Percentiles rank a stretch among this genome's conserved stretches.
These are phyloP conservation scores for Aethes cnicana DNA, from an alignment of 2,888 invertebrate genomes.

Conservation along the genomic window DNA sequence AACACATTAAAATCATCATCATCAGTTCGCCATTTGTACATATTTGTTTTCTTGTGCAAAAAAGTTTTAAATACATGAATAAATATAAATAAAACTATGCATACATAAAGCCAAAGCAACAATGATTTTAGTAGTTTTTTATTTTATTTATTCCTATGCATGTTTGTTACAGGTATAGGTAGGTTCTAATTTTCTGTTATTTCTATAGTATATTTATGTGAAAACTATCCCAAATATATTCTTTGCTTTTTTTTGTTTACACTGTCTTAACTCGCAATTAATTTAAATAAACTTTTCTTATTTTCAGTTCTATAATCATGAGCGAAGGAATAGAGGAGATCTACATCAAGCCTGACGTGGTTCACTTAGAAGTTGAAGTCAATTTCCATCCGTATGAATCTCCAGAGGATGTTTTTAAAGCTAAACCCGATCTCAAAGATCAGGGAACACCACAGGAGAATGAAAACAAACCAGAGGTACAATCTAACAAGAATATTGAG, in stretches of 20 bases:
- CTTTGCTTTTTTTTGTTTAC: not conserved
- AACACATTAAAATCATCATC: too few species aligned
- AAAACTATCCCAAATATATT: too few species aligned
- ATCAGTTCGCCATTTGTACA: too few species aligned
- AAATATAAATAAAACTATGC: too few species aligned
- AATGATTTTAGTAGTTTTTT: too few species aligned
- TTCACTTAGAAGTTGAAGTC: slow-evolving; percentile 14
- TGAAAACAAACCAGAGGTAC: not conserved
- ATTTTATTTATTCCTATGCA: too few species aligned
- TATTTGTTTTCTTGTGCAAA: too few species aligned
- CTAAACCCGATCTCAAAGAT: not conserved
- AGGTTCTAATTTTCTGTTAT: too few species aligned
- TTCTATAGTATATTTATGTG: too few species aligned
- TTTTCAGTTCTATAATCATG: slow-evolving; percentile 16
- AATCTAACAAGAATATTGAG: slow-evolving; percentile 10
- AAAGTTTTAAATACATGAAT: too few species aligned
- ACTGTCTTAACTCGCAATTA: not conserved
- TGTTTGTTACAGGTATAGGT: too few species aligned
- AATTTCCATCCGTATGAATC: slow-evolving; percentile 8
- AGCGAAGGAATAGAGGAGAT: slow-evolving; percentile 17
- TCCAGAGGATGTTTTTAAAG: slow-evolving; percentile 3
- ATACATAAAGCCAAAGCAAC: too few species aligned
- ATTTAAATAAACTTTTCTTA: not conserved
- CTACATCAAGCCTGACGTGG: slow-evolving; percentile 15
- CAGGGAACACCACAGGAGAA: not conserved